Evolutionary conservation across 2,113 vertebrate genomes (phyloP).

Genomic region (Agapornis roseicollis): DNA sequence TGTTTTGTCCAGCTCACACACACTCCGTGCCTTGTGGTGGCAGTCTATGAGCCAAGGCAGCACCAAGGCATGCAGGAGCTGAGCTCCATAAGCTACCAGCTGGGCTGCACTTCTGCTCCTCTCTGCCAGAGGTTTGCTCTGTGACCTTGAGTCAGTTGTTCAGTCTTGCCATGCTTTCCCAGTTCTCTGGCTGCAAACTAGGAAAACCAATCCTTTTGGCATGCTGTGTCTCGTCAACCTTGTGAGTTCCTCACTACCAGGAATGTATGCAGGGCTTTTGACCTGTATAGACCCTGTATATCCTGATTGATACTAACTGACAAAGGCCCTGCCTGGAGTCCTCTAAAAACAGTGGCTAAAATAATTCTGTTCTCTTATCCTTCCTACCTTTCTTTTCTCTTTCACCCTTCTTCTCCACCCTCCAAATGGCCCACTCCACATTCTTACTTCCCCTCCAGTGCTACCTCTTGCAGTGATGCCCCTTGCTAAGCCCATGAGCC

Average conservation of each 20-base stretch:
- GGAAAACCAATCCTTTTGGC: not conserved
- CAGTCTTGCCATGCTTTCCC: not conserved
- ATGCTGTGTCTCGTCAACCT: not conserved
- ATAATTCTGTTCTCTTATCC: not conserved
- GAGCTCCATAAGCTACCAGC: conserved; percentile 18
- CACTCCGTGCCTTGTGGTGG: not conserved
- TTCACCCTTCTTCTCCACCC: not conserved
- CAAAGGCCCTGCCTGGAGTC: not conserved
- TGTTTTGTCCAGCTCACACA: not conserved
- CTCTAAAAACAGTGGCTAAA: not conserved
- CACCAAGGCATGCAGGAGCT: not conserved
- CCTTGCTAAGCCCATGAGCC: fast-evolving
- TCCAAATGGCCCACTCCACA: not conserved
- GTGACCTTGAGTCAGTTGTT: not conserved
- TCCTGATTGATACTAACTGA: not conserved
- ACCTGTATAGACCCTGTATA: not conserved
- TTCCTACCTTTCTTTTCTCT: not conserved
- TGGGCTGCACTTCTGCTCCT: conserved; percentile 12
- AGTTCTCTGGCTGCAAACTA: not conserved
- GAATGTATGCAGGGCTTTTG: not conserved
- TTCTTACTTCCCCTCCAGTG: not conserved
- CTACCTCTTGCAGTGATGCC: not conserved
- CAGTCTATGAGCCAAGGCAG: not conserved
- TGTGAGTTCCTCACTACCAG: not conserved
- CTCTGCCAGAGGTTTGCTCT: not conserved